Conservation (phyloP, 1,140 invertebrate genomes). For the Cydia splendana region DNA sequence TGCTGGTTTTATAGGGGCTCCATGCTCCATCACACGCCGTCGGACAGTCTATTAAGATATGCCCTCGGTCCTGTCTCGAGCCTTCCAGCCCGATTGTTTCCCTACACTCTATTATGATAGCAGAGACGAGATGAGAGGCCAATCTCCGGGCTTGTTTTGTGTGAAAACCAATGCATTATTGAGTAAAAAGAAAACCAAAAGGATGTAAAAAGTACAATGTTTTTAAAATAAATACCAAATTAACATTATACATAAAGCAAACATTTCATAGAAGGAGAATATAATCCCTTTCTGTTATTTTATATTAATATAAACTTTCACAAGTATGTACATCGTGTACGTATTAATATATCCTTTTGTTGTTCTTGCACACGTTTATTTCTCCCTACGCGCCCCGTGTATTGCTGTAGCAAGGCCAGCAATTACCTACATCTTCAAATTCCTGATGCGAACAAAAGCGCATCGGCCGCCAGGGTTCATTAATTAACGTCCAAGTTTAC, state of each 20-base stretch:
- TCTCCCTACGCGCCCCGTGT: not conserved
- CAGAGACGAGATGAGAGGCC: not conserved
- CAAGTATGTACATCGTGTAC: too few relatives aligned
- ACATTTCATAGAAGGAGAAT: too few relatives aligned
- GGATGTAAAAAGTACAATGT: too few relatives aligned
- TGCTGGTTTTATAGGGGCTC: not conserved
- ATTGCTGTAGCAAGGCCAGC: not conserved
- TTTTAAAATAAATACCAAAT: too few relatives aligned
- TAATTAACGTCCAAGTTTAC: conserved; percentile 10
- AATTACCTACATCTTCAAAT: not conserved
- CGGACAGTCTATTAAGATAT: not conserved
- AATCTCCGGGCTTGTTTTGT: not conserved
- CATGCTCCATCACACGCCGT: not conserved
- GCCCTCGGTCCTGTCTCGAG: not conserved
- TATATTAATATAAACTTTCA: too few relatives aligned
- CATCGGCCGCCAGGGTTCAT: not conserved
- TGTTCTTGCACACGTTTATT: not conserved
- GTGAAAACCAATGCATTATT: not conserved
- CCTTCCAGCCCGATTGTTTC: not conserved
- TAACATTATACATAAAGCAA: too few relatives aligned
- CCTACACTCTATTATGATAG: conserved; percentile 3
- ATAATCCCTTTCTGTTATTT: too few relatives aligned
- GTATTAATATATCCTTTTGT: not conserved
- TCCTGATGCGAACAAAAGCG: conserved; percentile 2
- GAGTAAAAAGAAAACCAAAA: not conserved